phyloP scores from a whole-genome alignment of 1,140 invertebrate genomes.

The Zaprionus ornatus region DNA sequence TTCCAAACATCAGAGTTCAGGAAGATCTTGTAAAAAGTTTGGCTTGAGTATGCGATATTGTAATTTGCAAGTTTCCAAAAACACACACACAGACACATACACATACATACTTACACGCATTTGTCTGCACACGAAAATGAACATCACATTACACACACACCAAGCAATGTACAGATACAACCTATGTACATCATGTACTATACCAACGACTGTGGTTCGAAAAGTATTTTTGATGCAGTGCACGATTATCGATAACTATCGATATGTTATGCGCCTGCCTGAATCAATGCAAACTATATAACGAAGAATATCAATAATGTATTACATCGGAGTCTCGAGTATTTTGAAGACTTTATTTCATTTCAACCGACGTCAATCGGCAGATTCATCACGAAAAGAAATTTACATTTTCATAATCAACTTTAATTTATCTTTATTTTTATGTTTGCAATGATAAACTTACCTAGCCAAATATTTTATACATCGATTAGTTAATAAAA shows the following conservation, averaged over 20 bases:
- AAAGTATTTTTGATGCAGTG: constrained; percentile 72
- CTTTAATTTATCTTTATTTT: constrained; percentile 1
- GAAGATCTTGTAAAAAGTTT: constrained; percentile 55
- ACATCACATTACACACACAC: constrained; percentile 18
- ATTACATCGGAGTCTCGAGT: constrained; percentile 78
- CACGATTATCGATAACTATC: constrained; percentile 12
- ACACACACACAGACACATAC: constrained; percentile 19
- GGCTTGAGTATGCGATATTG: constrained; percentile 68
- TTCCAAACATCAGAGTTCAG: constrained; percentile 21
- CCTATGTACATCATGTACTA: constrained; percentile 28
- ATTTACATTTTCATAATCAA: constrained; percentile 25
- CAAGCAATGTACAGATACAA: constrained; percentile 28
- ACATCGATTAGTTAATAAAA: constrained; percentile 32
- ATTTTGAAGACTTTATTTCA: constrained; percentile 59
- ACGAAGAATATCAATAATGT: constrained; percentile 64
- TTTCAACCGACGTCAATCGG: constrained; percentile 24
- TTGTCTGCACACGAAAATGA: constrained; percentile 28
- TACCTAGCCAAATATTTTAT: constrained; percentile 34
- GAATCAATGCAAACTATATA: constrained; percentile 50
- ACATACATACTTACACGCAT: constrained; percentile 24
- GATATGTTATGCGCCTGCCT: constrained; percentile 28
- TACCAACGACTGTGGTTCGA: constrained; percentile 63
- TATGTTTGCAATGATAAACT: not conserved
- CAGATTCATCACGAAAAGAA: constrained; percentile 26
- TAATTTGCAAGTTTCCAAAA: constrained; percentile 72